phyloP scores from a whole-genome alignment of 2,888 invertebrate species.

The Venusia cambrica region DNA sequence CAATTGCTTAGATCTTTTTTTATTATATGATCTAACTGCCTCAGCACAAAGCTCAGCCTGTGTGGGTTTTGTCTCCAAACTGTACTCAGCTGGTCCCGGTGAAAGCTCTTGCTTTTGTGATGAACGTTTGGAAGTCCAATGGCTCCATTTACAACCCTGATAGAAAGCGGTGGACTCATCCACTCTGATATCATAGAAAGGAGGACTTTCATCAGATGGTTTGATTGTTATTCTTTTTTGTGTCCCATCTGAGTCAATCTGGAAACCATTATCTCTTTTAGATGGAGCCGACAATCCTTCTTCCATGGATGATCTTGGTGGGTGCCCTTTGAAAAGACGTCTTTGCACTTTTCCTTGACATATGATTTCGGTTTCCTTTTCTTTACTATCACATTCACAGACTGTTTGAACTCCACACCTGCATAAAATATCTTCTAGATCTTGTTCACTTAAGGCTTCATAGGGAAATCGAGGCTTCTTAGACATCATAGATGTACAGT shows the following conservation, averaged over 20 bases:
- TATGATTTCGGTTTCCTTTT: conserved; percentile 29
- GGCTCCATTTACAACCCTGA: conserved; percentile 69
- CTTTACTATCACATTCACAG: conserved; percentile 51
- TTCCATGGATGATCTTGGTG: conserved; percentile 35
- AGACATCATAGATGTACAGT: conserved; percentile 51
- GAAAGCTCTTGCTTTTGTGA: conserved; percentile 27
- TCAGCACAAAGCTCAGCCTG: conserved; percentile 48
- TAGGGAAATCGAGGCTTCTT: conserved; percentile 60
- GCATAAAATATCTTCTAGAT: conserved; percentile 55
- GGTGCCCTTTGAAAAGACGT: conserved; percentile 50
- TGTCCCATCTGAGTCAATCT: conserved; percentile 34
- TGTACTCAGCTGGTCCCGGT: conserved; percentile 64
- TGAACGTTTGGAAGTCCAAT: conserved; percentile 44
- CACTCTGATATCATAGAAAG: conserved; percentile 54
- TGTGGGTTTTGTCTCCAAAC: conserved; percentile 35
- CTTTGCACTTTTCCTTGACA: conserved; percentile 51
- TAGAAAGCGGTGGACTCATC: conserved; percentile 54
- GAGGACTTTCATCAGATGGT: conserved; percentile 37
- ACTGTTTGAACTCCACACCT: conserved; percentile 47
- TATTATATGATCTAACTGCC: conserved; percentile 45
- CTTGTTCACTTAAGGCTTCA: conserved; percentile 50
- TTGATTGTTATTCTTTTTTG: conserved; percentile 32
- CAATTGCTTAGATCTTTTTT: conserved; percentile 54
- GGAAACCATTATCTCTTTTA: conserved; percentile 43
- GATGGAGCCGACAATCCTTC: conserved; percentile 44